phyloP scores from a whole-genome alignment of 2,113 vertebrate genomes.

The Pseudonaja textilis region DNA sequence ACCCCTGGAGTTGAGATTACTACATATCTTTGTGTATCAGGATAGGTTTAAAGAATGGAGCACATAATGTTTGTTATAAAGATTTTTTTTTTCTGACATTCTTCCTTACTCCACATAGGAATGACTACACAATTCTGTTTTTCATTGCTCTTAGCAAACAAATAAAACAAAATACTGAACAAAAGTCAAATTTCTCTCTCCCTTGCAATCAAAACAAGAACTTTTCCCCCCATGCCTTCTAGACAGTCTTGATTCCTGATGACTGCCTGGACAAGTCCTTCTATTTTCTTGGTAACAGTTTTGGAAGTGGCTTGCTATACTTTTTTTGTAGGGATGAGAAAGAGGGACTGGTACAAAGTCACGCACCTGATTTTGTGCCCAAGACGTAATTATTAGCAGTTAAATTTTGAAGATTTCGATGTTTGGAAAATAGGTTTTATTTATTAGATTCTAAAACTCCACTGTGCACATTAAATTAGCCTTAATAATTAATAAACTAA shows the following conservation, averaged over 20 bases:
- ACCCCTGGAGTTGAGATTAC: neutral
- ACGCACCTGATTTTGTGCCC: neutral
- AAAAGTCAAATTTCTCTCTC: neutral
- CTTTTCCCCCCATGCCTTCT: neutral
- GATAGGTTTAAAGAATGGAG: neutral
- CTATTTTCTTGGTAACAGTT: neutral
- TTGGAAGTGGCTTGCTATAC: neutral
- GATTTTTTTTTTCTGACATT: neutral
- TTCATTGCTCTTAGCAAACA: too few species aligned
- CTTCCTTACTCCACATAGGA: neutral
- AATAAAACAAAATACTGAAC: too few species aligned
- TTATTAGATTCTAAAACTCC: neutral
- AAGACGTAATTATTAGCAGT: neutral
- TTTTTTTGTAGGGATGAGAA: neutral
- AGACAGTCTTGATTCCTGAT: neutral
- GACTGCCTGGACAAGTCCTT: neutral
- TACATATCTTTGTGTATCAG: neutral
- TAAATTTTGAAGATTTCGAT: neutral
- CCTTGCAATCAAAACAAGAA: neutral
- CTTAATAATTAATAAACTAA: neutral
- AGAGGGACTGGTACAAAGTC: neutral
- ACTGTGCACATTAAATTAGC: neutral
- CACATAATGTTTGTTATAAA: neutral
- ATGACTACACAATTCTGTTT: too few species aligned
- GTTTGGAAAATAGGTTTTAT: neutral